Percentiles rank a stretch among this genome's conserved stretches.
Conservation (phyloP, 2,888 invertebrate genomes). For the Maniola hyperantus region DNA sequence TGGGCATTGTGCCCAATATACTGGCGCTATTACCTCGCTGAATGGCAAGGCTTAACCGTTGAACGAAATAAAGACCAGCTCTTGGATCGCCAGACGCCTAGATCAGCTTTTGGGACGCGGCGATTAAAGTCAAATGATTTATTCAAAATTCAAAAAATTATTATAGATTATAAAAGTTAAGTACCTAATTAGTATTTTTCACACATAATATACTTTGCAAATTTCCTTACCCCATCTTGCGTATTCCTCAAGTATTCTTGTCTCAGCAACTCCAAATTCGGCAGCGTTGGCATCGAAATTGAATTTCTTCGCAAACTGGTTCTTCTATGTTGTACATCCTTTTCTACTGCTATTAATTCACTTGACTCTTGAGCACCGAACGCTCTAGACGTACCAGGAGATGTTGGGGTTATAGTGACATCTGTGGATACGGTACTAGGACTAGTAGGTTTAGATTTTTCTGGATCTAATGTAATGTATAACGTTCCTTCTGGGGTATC, state of each 20-base stretch:
- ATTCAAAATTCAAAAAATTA: too few relatives aligned
- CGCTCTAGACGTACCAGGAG: slow-evolving; percentile 59
- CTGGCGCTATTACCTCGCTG: too few relatives aligned
- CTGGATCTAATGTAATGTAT: slow-evolving; percentile 73
- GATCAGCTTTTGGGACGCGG: too few relatives aligned
- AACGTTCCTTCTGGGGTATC: slow-evolving; percentile 76
- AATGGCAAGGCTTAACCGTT: too few relatives aligned
- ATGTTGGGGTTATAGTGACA: slow-evolving; percentile 45
- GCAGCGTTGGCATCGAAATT: slow-evolving; percentile 88
- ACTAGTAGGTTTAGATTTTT: slow-evolving; percentile 52
- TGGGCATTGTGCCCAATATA: too few relatives aligned
- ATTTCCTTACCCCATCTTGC: slow-evolving; percentile 65
- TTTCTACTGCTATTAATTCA: slow-evolving; percentile 59
- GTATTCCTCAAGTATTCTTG: slow-evolving; percentile 67
- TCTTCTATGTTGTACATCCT: slow-evolving; percentile 54
- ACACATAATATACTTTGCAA: too few relatives aligned
- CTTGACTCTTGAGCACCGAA: slow-evolving; percentile 60
- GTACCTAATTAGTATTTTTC: too few relatives aligned
- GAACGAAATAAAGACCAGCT: too few relatives aligned
- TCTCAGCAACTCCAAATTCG: slow-evolving; percentile 84
- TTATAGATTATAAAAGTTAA: too few relatives aligned
- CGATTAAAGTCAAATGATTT: too few relatives aligned
- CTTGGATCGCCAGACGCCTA: too few relatives aligned
- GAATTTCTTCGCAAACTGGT: slow-evolving; percentile 84
- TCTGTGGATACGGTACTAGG: slow-evolving; percentile 57